These are phyloP conservation scores for Gorsachius goisagi DNA, from an alignment of 2,113 vertebrate species.

Conservation along the genomic window DNA sequence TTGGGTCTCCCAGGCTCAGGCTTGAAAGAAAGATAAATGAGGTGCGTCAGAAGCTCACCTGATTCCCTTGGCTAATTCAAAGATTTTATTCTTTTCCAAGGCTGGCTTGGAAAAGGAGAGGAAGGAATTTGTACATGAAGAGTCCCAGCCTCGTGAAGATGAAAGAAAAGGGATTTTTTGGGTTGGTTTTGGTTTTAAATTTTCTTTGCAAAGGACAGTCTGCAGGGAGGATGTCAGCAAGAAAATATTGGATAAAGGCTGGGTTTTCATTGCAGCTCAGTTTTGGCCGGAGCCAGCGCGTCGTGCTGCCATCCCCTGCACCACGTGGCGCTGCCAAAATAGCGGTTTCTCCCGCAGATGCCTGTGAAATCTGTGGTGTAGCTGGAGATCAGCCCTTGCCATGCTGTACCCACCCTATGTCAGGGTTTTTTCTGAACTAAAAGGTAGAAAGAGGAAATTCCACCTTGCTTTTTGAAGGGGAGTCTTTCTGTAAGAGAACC, in stretches of 20 bases:
- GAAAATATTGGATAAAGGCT: background rate
- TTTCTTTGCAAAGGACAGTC: background rate
- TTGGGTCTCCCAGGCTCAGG: background rate
- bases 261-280: background rate
- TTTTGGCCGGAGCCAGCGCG: background rate
- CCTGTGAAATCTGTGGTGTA: background rate
- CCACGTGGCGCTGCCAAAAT: rapidly evolving
- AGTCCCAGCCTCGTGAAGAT: background rate
- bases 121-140: background rate
- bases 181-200: background rate
- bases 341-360: background rate
- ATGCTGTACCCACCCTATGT: background rate
- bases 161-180: background rate
- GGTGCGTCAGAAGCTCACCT: slow-evolving; percentile 52
- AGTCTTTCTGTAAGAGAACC: background rate
- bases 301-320: background rate
- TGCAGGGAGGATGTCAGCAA: background rate
- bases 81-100: background rate
- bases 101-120: background rate
- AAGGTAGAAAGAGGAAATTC: background rate
- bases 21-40: slow-evolving; percentile 61
- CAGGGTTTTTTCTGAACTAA: background rate
- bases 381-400: background rate
- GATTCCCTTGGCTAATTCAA: slow-evolving; percentile 54
- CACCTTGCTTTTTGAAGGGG: background rate